phyloP scores from a whole-genome alignment of 1,140 invertebrate species.

The Triops longicaudatus region DNA sequence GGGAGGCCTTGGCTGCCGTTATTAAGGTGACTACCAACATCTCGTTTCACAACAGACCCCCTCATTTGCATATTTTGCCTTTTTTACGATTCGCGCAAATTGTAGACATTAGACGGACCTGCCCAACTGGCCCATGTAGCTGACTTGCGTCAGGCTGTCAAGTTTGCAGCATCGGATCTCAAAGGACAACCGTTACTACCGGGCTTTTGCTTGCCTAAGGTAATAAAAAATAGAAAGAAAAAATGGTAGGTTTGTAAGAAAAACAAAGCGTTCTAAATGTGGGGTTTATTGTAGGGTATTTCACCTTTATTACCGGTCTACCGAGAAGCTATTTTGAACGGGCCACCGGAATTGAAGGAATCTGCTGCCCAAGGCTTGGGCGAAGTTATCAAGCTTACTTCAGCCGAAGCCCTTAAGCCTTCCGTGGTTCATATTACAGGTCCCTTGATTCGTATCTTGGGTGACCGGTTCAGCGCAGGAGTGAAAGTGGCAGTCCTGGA shows the following conservation, averaged over 20 bases:
- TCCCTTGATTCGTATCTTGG: slow-evolving; percentile 91
- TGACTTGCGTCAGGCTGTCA: slow-evolving; percentile 82
- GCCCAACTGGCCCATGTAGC: slow-evolving; percentile 73
- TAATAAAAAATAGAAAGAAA: slow-evolving; percentile 33
- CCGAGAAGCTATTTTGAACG: slow-evolving; percentile 90
- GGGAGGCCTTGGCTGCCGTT: slow-evolving; percentile 83
- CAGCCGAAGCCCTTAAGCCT: slow-evolving; percentile 74
- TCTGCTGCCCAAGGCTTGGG: slow-evolving; percentile 86
- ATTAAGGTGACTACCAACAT: slow-evolving; percentile 53
- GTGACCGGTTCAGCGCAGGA: slow-evolving; percentile 84
- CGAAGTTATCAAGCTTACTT: slow-evolving; percentile 82
- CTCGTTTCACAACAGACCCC: slow-evolving; percentile 18
- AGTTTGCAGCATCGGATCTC: slow-evolving; percentile 78
- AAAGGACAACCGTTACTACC: slow-evolving; percentile 70
- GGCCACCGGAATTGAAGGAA: slow-evolving; percentile 88
- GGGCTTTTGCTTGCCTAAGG: slow-evolving; percentile 89
- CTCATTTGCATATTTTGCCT: slow-evolving; percentile 28
- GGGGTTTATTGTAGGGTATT: slow-evolving; percentile 55
- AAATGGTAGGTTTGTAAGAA: slow-evolving; percentile 1
- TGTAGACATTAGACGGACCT: slow-evolving; percentile 62
- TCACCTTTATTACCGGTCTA: slow-evolving; percentile 88
- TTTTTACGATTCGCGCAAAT: slow-evolving; percentile 27
- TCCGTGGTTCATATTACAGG: slow-evolving; percentile 96
- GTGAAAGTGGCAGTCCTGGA: slow-evolving; percentile 94
- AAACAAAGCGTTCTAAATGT: not conserved